phyloP scores from a whole-genome alignment of 2,888 invertebrate genomes.

The Artemia sinica region DNA sequence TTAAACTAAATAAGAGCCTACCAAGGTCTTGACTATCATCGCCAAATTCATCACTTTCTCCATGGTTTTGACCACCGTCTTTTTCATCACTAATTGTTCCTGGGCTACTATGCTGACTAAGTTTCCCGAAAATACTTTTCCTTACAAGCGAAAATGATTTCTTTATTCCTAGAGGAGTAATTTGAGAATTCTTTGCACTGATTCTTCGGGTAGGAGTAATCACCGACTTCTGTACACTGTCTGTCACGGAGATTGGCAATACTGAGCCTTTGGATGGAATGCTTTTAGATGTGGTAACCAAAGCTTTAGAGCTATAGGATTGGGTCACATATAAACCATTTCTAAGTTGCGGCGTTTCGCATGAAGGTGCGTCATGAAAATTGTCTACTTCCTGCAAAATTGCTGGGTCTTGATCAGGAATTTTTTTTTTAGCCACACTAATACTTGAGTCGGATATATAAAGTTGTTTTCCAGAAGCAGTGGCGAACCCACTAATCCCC shows the following conservation, averaged over 20 bases:
- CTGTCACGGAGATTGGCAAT: too few relatives aligned
- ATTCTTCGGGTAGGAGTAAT: background rate
- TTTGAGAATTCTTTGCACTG: background rate
- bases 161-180: background rate
- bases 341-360: too few relatives aligned
- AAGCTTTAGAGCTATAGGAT: too few relatives aligned
- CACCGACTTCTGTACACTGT: background rate
- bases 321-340: too few relatives aligned
- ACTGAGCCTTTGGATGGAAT: too few relatives aligned
- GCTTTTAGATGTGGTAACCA: too few relatives aligned
- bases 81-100: background rate
- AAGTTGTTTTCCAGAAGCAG: background rate
- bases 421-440: too few relatives aligned
- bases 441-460: background rate
- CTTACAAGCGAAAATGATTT: background rate
- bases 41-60: background rate
- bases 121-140: background rate
- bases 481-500: background rate
- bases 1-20: background rate
- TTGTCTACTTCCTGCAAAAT: too few relatives aligned
- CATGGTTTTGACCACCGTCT: background rate
- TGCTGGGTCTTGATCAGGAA: too few relatives aligned
- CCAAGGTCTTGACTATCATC: slow-evolving; percentile 9
- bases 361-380: too few relatives aligned
- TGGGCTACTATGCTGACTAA: background rate